phyloP scores from a whole-genome alignment of 2,113 vertebrate species.

The Clinocottus analis region DNA sequence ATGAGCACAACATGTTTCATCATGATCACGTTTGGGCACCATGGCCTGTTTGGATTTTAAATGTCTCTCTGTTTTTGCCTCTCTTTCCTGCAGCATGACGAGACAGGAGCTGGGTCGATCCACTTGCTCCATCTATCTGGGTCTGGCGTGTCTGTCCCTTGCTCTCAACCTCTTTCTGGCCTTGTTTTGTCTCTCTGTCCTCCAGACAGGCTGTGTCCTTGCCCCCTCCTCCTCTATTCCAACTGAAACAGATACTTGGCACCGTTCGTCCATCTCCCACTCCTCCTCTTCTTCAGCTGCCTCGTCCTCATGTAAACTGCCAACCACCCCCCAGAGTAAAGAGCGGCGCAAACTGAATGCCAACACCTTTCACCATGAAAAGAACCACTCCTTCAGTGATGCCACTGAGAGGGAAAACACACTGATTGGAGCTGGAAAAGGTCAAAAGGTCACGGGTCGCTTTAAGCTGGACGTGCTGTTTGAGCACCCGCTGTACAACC shows the following conservation, averaged over 20 bases:
- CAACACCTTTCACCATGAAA: neutral
- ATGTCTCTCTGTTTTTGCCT: conserved; percentile 10
- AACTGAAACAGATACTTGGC: conserved; percentile 21
- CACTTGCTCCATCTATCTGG: conserved; percentile 79
- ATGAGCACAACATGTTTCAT: conserved; percentile 22
- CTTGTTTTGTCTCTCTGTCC: conserved; percentile 71
- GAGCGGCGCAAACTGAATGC: conserved; percentile 8
- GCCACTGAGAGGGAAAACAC: conserved; percentile 22
- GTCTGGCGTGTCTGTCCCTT: conserved; percentile 81
- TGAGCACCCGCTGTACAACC: conserved; percentile 85
- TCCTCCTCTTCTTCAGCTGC: conserved; percentile 35
- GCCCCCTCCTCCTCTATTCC: conserved; percentile 48
- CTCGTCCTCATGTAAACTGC: conserved; percentile 51
- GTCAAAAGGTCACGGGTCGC: conserved; percentile 15
- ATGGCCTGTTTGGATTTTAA: conserved; percentile 2
- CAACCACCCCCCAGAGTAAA: conserved; percentile 4
- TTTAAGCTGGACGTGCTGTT: conserved; percentile 83
- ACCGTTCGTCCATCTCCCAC: conserved; percentile 22
- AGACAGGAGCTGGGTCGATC: conserved; percentile 68
- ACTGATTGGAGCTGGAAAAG: conserved; percentile 17
- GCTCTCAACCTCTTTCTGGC: conserved; percentile 82
- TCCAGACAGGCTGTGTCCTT: conserved; percentile 64
- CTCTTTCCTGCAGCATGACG: conserved; percentile 68
- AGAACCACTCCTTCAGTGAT: neutral
- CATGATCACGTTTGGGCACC: conserved; percentile 5